Percentiles rank a stretch among this genome's conserved stretches.
Conservation (phyloP, 2,888 invertebrate genomes). For the Spodoptera littoralis region DNA sequence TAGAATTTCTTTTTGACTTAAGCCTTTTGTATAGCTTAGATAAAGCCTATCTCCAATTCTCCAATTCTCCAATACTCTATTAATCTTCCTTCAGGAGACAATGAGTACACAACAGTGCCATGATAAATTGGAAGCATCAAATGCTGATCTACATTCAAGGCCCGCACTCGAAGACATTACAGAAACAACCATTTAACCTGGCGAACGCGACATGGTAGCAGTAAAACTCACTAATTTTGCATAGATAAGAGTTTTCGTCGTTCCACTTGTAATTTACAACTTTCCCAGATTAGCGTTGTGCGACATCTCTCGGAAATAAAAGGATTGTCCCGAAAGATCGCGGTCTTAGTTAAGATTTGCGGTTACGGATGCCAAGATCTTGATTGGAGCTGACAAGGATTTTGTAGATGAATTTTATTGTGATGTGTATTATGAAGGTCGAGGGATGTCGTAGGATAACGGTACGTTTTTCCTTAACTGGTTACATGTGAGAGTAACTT, state of each 20-base stretch:
- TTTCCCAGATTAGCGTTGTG: conserved; percentile 60
- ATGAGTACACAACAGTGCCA: conserved; percentile 20
- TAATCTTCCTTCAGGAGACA: conserved; percentile 4
- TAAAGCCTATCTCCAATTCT: neutral
- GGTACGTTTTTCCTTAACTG: too few relatives aligned
- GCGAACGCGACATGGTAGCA: conserved; percentile 43
- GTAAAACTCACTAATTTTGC: conserved; percentile 68
- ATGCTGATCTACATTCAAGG: conserved; percentile 51
- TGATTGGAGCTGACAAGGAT: conserved; percentile 30
- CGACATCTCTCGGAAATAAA: conserved; percentile 51
- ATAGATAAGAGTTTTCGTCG: conserved; percentile 66
- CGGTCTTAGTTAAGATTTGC: conserved; percentile 40
- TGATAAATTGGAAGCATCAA: conserved; percentile 48
- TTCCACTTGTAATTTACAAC: conserved; percentile 63
- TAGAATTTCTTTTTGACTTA: neutral
- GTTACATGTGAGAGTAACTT: too few relatives aligned
- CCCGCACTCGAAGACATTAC: conserved; percentile 33
- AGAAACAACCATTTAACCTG: conserved; percentile 59
- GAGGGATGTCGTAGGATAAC: neutral
- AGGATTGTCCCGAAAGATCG: conserved; percentile 54
- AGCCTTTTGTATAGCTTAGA: neutral
- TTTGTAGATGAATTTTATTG: conserved; percentile 14
- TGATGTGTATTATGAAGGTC: conserved; percentile 2
- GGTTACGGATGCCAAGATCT: conserved; percentile 36
- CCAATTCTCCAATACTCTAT: conserved; percentile 4